Conservation (phyloP, 2,888 invertebrate species). For the Apamea monoglypha region DNA sequence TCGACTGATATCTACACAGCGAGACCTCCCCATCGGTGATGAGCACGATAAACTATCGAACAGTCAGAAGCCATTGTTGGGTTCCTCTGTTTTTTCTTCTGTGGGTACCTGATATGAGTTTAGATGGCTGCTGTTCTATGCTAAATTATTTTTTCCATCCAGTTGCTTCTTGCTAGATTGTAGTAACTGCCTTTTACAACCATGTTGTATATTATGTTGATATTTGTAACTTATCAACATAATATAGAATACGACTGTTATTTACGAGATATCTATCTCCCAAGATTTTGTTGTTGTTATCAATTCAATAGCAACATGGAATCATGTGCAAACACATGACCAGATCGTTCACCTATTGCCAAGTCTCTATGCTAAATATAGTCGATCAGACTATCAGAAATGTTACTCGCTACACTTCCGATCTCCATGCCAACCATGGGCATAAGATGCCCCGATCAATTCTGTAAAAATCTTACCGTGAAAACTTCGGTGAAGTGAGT, state of each 20-base stretch:
- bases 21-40: neutral
- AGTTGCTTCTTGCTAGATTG: neutral
- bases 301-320: neutral
- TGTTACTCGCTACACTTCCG: constrained; percentile 10
- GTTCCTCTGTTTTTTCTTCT: neutral
- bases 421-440: constrained; percentile 4
- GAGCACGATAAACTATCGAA: neutral
- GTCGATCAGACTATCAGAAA: constrained; percentile 14
- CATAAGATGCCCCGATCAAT: neutral
- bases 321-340: constrained; percentile 14
- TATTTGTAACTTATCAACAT: neutral
- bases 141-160: neutral
- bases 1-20: neutral
- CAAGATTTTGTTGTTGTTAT: neutral
- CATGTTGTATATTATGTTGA: neutral
- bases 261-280: neutral
- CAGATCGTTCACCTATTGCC: constrained; percentile 38
- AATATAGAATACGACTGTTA: neutral
- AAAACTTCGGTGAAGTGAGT: neutral
- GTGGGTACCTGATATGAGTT: neutral
- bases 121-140: neutral
- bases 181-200: neutral
- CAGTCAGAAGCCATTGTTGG: neutral
- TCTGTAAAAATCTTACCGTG: neutral
- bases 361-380: constrained; percentile 39